phyloP scores from a whole-genome alignment of 2,888 invertebrate genomes.

The Eristalis pertinax region DNA sequence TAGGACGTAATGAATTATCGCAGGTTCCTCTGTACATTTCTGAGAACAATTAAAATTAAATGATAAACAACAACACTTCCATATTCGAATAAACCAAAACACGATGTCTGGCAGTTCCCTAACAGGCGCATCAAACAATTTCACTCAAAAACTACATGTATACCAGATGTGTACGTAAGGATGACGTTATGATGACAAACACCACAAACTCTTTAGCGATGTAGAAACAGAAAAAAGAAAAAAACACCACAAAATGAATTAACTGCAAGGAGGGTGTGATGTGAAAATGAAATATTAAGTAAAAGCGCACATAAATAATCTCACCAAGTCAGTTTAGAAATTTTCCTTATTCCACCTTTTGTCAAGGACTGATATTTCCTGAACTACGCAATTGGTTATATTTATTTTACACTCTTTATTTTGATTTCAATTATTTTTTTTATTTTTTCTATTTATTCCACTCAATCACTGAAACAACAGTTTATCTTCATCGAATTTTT shows the following conservation, averaged over 20 bases:
- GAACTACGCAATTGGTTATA: slow-evolving; percentile 14
- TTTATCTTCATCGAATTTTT: background rate
- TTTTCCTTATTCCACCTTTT: background rate
- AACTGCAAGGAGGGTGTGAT: background rate
- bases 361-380: background rate
- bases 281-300: background rate
- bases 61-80: too few relatives aligned
- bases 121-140: background rate
- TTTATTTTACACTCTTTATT: background rate
- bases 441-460: background rate
- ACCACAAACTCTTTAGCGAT: background rate
- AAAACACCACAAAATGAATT: background rate
- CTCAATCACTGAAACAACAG: slow-evolving; percentile 1
- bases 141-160: background rate
- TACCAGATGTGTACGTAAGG: background rate
- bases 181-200: slow-evolving; percentile 7
- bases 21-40: too few relatives aligned
- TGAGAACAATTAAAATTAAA: background rate
- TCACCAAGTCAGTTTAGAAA: slow-evolving; percentile 17
- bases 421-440: background rate
- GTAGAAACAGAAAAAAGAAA: background rate
- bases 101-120: background rate
- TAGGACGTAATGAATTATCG: too few relatives aligned
- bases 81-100: background rate
- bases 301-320: slow-evolving; percentile 1